phyloP scores from a whole-genome alignment of 2,888 invertebrate genomes.

The Drosophila incognita region DNA sequence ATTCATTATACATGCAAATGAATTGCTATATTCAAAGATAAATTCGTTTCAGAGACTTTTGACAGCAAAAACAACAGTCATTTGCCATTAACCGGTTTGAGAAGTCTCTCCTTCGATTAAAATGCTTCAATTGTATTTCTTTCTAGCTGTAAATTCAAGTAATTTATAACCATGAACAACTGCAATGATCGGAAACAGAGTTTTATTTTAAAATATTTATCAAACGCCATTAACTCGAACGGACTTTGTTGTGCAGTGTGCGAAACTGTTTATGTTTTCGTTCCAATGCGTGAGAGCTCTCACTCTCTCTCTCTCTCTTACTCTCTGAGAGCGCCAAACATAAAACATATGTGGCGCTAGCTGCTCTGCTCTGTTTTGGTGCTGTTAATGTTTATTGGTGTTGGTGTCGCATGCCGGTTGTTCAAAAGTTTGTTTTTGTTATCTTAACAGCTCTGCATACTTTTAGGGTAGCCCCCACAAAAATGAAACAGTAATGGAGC shows the following conservation, averaged over 20 bases:
- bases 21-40: neutral
- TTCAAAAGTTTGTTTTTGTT: conserved; percentile 69
- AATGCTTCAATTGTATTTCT: neutral
- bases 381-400: conserved; percentile 31
- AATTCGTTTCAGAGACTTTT: neutral
- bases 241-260: conserved; percentile 42
- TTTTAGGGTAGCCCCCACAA: conserved; percentile 57
- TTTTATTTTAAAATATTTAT: neutral
- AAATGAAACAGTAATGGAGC: neutral
- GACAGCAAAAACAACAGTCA: neutral
- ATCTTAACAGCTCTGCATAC: conserved; percentile 70
- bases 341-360: conserved; percentile 45
- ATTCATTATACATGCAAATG: neutral
- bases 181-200: neutral
- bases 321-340: conserved; percentile 19
- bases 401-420: conserved; percentile 60
- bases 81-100: neutral
- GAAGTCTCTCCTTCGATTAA: neutral
- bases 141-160: neutral
- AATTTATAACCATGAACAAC: neutral
- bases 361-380: conserved; percentile 18
- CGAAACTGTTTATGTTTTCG: conserved; percentile 63
- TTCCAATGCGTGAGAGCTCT: conserved; percentile 52
- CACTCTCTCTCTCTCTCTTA: conserved; percentile 11
- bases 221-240: neutral